phyloP scores from a whole-genome alignment of 2,888 invertebrate species.

The Kryphioiulus occultus region DNA sequence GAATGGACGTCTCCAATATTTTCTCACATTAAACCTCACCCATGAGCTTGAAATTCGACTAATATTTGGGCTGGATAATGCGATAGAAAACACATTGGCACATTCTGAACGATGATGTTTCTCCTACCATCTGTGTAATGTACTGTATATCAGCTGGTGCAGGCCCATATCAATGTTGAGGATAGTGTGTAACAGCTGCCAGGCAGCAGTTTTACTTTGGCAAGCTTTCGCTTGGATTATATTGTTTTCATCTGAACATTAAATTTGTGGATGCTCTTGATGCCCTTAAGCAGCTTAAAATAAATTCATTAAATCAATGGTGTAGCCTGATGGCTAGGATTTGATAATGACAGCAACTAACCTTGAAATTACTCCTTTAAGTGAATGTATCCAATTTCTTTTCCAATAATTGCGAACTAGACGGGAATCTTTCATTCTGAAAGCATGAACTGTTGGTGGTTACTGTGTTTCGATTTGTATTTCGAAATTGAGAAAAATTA shows the following conservation, averaged over 20 bases:
- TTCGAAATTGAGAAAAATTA: no score
- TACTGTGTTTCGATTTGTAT: no score
- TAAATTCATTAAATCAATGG: background rate
- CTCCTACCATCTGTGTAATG: background rate
- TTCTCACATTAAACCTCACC: no score
- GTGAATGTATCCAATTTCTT: no score
- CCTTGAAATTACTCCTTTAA: no score
- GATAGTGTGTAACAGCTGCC: background rate
- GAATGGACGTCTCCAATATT: background rate
- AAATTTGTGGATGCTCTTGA: background rate
- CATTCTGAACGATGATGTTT: slow-evolving; percentile 19
- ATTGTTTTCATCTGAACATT: background rate
- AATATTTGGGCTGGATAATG: background rate
- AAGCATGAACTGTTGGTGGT: no score
- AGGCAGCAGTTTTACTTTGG: background rate
- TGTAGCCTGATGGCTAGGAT: background rate
- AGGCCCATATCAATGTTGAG: background rate
- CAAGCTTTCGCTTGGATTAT: background rate
- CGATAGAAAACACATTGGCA: background rate
- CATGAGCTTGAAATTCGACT: background rate
- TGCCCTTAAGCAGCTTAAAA: background rate
- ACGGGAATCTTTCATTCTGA: no score
- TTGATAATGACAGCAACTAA: background rate
- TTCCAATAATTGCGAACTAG: no score
- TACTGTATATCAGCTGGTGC: background rate